Conservation (phyloP, 2,113 vertebrate genomes). For the Polypterus bichir region DNA sequence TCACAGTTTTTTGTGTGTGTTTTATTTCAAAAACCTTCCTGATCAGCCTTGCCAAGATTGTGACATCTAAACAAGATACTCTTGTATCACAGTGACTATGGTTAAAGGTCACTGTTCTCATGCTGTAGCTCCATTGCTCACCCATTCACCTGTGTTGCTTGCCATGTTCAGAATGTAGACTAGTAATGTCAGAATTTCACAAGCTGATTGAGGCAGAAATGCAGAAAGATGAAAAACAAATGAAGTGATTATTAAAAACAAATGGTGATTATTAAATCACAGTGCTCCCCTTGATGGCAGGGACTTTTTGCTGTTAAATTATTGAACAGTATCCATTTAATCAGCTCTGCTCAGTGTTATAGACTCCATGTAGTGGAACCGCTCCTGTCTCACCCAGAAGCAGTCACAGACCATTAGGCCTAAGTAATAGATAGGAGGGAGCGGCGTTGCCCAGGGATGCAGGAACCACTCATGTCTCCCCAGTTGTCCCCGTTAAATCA, state of each 20-base stretch:
- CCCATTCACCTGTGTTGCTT: too few relatives aligned
- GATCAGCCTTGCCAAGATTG: too few relatives aligned
- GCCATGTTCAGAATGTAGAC: too few relatives aligned
- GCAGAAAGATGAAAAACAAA: neutral
- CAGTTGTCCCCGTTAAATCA: slow-evolving; percentile 81
- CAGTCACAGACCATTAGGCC: slow-evolving; percentile 63
- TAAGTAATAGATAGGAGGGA: slow-evolving; percentile 68
- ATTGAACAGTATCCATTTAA: slow-evolving; percentile 84
- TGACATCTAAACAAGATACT: too few relatives aligned
- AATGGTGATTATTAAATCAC: neutral
- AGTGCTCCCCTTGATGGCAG: neutral
- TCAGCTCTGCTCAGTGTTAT: slow-evolving; percentile 71
- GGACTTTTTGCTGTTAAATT: slow-evolving; percentile 22
- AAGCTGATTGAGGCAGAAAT: neutral
- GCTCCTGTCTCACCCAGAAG: slow-evolving; percentile 45
- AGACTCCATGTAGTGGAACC: slow-evolving; percentile 63
- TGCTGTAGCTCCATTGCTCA: too few relatives aligned
- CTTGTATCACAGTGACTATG: too few relatives aligned
- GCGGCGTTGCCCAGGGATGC: slow-evolving; percentile 69
- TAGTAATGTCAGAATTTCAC: slow-evolving; percentile 29
- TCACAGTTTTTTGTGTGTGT: too few relatives aligned
- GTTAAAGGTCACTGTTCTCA: too few relatives aligned
- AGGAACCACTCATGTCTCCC: slow-evolving; percentile 71
- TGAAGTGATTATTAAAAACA: slow-evolving; percentile 25
- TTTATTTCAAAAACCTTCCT: too few relatives aligned